A percentile compares a stretch with the other conserved stretches of the same genome.
Conservation (phyloP, 2,888 invertebrate genomes). For the Euproctis similis region DNA sequence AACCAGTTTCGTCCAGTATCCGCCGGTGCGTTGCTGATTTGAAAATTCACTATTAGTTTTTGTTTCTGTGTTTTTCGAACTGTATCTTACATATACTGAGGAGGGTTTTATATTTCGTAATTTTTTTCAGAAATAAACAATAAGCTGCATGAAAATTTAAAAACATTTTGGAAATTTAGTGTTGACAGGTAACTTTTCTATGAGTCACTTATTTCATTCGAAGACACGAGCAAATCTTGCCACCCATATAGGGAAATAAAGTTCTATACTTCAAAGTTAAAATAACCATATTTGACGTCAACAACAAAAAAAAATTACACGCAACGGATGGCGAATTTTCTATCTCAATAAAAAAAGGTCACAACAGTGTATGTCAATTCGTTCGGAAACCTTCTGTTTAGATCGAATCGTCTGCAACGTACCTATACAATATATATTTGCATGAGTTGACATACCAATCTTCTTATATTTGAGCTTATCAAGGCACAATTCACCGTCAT, state of each 20-base stretch:
- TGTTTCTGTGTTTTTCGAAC: too few species aligned
- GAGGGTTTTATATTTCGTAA: too few species aligned
- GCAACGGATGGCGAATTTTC: constrained; percentile 29
- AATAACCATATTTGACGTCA: constrained; percentile 1
- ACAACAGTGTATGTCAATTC: constrained; percentile 44
- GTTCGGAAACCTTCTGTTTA: constrained; percentile 35
- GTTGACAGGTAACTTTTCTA: too few species aligned
- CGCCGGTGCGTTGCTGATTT: constrained; percentile 45
- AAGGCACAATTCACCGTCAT: constrained; percentile 43
- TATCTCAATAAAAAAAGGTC: constrained; percentile 52
- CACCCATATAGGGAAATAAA: too few species aligned
- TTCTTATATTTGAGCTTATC: constrained; percentile 50
- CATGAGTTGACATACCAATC: constrained; percentile 41
- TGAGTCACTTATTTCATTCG: too few species aligned
- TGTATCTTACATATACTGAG: too few species aligned
- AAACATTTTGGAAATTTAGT: too few species aligned
- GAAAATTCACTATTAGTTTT: constrained; percentile 42
- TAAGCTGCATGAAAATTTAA: too few species aligned
- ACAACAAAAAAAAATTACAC: constrained; percentile 29
- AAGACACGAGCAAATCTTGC: too few species aligned
- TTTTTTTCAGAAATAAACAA: too few species aligned
- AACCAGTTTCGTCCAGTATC: constrained; percentile 29
- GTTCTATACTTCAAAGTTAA: too few species aligned
- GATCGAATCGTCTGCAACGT: constrained; percentile 45
- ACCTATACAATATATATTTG: constrained; percentile 35